Percentiles rank a stretch among this genome's conserved stretches.
phyloP scores from a whole-genome alignment of 1,140 invertebrate genomes.

The Cardiocondyla obscurior region DNA sequence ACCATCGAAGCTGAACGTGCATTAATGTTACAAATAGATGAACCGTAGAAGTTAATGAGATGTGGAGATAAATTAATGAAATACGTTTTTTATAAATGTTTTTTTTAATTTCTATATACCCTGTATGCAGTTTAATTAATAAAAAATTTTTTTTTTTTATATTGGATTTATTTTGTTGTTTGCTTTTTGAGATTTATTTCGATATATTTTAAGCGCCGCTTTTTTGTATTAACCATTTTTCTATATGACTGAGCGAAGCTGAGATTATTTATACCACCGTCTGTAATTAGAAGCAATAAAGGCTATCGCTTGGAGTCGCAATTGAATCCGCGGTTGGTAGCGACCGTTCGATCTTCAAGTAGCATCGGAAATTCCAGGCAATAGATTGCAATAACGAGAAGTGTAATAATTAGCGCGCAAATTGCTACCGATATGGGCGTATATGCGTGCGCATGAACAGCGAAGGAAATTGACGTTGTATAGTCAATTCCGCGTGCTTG shows the following conservation, averaged over 20 bases:
- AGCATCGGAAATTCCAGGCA: background rate
- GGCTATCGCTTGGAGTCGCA: background rate
- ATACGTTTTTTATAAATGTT: too few species aligned
- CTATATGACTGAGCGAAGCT: background rate
- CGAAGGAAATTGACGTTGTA: constrained; percentile 12
- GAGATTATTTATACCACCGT: constrained; percentile 11
- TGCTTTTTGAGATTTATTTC: background rate
- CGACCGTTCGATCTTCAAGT: background rate
- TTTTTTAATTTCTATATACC: background rate
- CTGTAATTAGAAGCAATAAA: constrained; percentile 14
- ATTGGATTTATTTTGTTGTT: background rate
- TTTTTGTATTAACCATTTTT: too few species aligned
- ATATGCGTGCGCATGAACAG: constrained; percentile 16
- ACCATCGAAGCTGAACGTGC: background rate
- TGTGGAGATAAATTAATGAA: too few species aligned
- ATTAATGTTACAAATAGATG: background rate
- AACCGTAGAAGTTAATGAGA: too few species aligned
- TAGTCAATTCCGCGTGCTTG: background rate
- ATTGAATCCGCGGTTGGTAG: constrained; percentile 8
- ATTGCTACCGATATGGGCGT: constrained; percentile 14
- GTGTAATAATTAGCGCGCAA: constrained; percentile 35
- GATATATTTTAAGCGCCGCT: too few species aligned
- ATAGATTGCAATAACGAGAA: constrained; percentile 17
- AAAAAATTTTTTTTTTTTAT: background rate
- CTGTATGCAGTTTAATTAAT: background rate